Conservation (phyloP, 1,140 invertebrate species). For the Xylocopa sonorina region DNA sequence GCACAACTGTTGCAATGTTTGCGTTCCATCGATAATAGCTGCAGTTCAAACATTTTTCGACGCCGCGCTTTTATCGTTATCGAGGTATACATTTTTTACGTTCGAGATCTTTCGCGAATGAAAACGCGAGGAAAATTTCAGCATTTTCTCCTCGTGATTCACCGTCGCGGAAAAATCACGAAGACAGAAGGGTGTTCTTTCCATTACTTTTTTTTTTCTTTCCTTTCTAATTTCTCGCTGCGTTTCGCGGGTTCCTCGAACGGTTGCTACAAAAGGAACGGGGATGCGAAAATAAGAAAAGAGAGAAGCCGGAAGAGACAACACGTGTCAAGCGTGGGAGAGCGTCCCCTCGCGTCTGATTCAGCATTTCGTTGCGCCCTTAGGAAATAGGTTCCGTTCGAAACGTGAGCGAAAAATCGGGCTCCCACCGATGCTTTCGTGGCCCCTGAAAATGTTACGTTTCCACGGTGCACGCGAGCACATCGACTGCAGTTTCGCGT, state of each 20-base stretch:
- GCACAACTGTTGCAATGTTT: constrained; percentile 38
- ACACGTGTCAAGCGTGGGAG: background rate
- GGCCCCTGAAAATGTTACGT: background rate
- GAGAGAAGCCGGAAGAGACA: background rate
- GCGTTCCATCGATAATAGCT: constrained; percentile 14
- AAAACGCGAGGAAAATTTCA: no score
- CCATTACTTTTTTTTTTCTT: background rate
- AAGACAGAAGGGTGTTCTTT: no score
- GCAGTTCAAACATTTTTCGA: no score
- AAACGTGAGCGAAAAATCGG: background rate
- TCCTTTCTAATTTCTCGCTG: background rate
- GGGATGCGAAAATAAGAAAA: no score
- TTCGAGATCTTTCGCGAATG: no score
- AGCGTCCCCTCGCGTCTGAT: background rate
- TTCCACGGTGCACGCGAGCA: background rate
- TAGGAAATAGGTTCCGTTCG: constrained; percentile 24
- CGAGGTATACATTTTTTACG: no score
- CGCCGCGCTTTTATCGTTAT: no score
- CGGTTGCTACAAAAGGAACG: background rate
- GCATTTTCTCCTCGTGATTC: background rate
- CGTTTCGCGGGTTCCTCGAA: background rate
- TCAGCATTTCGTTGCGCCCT: constrained; percentile 4
- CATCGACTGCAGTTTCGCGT: background rate
- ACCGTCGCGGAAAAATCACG: background rate
- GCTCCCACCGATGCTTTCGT: background rate